These are phyloP conservation scores for Lathamus discolor DNA, from an alignment of 2,113 vertebrate genomes.

Conservation along the genomic window DNA sequence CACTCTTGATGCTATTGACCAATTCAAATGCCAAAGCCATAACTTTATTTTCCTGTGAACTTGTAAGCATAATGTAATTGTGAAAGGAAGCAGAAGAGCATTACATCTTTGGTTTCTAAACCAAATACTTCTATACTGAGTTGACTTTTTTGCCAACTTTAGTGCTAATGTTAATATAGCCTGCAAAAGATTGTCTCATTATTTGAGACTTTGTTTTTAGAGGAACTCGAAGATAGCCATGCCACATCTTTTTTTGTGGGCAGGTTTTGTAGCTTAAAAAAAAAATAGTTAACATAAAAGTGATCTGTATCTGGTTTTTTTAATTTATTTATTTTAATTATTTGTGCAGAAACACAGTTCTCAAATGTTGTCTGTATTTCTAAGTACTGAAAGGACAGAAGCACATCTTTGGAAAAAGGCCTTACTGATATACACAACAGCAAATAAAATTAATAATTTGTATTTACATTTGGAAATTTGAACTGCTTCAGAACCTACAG, in stretches of 20 bases:
- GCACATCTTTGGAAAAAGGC: background rate
- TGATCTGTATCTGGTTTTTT: background rate
- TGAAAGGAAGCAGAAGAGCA: background rate
- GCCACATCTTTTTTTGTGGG: background rate
- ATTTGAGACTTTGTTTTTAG: background rate
- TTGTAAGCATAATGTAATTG: background rate
- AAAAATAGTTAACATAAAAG: background rate
- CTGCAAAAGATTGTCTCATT: background rate
- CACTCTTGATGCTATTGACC: background rate
- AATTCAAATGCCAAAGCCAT: background rate
- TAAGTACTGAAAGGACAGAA: background rate
- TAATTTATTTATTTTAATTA: background rate
- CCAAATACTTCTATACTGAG: background rate
- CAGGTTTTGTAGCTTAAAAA: background rate
- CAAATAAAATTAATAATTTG: background rate
- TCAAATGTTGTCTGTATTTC: background rate
- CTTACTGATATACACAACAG: background rate
- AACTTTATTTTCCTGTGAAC: background rate
- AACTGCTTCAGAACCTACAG: background rate
- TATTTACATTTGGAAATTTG: background rate
- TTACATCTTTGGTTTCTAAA: background rate
- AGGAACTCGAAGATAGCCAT: background rate
- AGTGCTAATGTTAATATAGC: background rate
- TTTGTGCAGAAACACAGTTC: background rate
- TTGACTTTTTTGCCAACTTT: background rate